Conservation (phyloP, 2,113 vertebrate genomes). For the Ailuropoda melanoleuca region DNA sequence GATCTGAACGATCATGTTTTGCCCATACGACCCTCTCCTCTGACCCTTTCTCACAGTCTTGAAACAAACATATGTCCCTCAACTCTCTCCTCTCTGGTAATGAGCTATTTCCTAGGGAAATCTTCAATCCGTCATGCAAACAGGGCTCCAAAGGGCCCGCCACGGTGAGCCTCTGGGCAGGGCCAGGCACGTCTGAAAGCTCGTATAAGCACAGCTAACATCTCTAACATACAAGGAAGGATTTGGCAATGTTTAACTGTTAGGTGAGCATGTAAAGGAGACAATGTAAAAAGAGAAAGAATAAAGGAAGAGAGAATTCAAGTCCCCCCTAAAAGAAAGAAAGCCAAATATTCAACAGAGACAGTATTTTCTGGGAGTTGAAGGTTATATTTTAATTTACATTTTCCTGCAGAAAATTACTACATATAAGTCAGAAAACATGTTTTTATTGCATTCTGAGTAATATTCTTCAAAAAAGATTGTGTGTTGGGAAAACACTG, state of each 20-base stretch:
- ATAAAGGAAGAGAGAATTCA: not conserved
- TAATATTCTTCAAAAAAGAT: slow-evolving; percentile 47
- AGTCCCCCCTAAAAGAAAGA: not conserved
- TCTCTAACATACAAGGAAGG: not conserved
- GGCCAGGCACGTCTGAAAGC: not conserved
- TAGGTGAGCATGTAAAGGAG: not conserved
- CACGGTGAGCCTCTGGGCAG: not conserved
- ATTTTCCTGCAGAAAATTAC: slow-evolving; percentile 51
- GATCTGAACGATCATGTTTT: not conserved
- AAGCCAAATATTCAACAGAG: not conserved
- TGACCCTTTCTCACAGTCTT: not conserved
- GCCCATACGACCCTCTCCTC: not conserved
- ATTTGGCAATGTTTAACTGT: not conserved
- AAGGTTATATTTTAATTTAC: slow-evolving; percentile 50
- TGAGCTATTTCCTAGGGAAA: not conserved
- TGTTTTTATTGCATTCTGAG: slow-evolving; percentile 58
- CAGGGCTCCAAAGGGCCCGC: not conserved
- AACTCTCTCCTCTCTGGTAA: not conserved
- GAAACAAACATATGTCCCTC: not conserved
- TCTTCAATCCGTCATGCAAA: not conserved
- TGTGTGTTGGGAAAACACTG: slow-evolving; percentile 54
- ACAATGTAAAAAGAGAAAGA: not conserved
- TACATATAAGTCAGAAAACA: slow-evolving; percentile 14
- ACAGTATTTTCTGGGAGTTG: not conserved
- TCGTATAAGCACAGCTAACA: not conserved